phyloP scores from a whole-genome alignment of 2,113 vertebrate species.

The Callocephalon fimbriatum region DNA sequence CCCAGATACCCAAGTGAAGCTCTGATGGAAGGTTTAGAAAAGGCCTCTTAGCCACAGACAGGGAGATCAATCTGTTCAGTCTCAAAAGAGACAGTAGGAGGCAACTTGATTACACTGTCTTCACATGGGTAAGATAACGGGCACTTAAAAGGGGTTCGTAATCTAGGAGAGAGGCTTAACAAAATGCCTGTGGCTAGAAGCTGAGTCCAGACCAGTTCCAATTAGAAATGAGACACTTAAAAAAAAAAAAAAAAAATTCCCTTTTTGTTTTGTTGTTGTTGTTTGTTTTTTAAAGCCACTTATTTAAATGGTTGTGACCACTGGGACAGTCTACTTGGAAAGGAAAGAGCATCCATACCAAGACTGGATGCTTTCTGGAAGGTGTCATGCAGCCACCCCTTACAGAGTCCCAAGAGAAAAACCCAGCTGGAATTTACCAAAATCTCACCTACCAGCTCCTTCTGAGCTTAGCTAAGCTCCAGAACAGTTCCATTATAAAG shows the following conservation, averaged over 20 bases:
- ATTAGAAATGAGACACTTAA: not conserved
- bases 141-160: constrained; percentile 4
- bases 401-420: not conserved
- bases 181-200: not conserved
- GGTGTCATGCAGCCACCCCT: not conserved
- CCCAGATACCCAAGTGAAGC: not conserved
- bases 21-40: constrained; percentile 43
- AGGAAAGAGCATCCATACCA: not conserved
- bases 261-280: too few species aligned
- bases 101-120: constrained; percentile 21
- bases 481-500: not conserved
- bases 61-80: constrained; percentile 41
- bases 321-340: not conserved
- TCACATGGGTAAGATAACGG: not conserved
- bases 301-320: not conserved
- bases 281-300: not conserved
- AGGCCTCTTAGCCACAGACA: constrained; percentile 36
- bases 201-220: not conserved
- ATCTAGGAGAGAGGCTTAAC: not conserved
- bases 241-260: not conserved
- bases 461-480: not conserved
- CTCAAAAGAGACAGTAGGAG: not conserved
- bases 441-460: not conserved
- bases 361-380: not conserved
- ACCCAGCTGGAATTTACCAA: not conserved